Conservation (phyloP, 2,888 invertebrate genomes). For the Lamellibrachia satsuma region DNA sequence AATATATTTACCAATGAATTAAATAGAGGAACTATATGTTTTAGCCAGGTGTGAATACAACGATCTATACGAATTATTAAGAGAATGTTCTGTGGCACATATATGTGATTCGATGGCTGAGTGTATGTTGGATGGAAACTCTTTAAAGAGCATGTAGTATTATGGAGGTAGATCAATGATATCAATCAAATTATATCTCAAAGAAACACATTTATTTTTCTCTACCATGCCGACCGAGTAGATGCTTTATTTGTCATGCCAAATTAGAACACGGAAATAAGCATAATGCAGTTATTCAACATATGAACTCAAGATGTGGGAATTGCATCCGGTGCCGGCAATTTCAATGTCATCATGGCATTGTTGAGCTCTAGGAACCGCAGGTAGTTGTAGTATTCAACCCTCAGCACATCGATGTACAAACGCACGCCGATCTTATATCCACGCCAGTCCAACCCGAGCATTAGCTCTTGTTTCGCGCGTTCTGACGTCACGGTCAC, state of each 20-base stretch:
- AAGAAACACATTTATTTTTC: neutral
- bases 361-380: neutral
- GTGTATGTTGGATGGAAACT: no score
- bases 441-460: neutral
- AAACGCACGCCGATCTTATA: neutral
- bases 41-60: no score
- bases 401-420: neutral
- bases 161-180: no score
- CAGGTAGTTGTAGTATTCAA: conserved; percentile 2
- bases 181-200: neutral
- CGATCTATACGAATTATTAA: no score
- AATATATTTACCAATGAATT: no score
- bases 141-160: no score
- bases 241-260: neutral
- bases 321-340: neutral
- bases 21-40: no score
- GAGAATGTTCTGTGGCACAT: no score
- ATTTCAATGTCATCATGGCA: neutral
- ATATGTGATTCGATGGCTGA: no score
- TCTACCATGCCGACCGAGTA: neutral
- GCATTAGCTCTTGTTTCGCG: neutral
- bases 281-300: neutral
- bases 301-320: no score
- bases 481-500: neutral
- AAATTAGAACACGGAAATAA: neutral